A percentile compares a stretch with the other conserved stretches of the same genome.
Evolutionary conservation across 2,888 invertebrate genomes (phyloP).

Genomic region (Drosophila lacicola): DNA sequence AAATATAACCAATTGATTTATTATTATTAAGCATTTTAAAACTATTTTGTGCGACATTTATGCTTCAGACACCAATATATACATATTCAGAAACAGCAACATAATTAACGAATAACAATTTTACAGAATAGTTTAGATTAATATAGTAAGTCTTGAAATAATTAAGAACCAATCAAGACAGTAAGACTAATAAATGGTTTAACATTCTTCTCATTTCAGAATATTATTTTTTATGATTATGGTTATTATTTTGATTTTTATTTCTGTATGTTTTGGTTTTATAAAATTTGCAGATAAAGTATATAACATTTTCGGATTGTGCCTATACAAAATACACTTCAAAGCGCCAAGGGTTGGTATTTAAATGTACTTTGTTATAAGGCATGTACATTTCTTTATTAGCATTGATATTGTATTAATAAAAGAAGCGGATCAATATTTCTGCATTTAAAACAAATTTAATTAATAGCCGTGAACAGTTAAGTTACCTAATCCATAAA

Average conservation of each 20-base stretch:
- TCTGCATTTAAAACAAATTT: slow-evolving; percentile 60
- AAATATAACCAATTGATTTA: slow-evolving; percentile 19
- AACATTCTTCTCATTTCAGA: slow-evolving; percentile 61
- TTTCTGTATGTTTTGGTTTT: slow-evolving; percentile 25
- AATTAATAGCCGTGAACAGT: slow-evolving; percentile 33
- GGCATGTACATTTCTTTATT: slow-evolving; percentile 48
- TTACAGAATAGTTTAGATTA: no score
- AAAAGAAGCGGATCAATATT: slow-evolving; percentile 46
- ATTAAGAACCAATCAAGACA: not conserved
- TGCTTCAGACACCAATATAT: slow-evolving; percentile 40
- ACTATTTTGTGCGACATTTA: slow-evolving; percentile 28
- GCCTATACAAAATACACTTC: slow-evolving; percentile 59
- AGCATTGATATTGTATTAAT: slow-evolving; percentile 39
- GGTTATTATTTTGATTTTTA: not conserved
- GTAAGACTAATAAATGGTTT: slow-evolving; percentile 31
- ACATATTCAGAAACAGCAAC: slow-evolving; percentile 40
- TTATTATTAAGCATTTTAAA: slow-evolving; percentile 53
- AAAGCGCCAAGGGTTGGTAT: slow-evolving; percentile 62
- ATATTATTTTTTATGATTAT: slow-evolving; percentile 27
- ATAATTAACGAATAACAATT: no score
- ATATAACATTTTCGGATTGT: slow-evolving; percentile 61
- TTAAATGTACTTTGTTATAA: slow-evolving; percentile 38
- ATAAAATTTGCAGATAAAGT: slow-evolving; percentile 60
- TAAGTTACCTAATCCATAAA: slow-evolving; percentile 42
- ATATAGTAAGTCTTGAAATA: not conserved